These are phyloP conservation scores for Nomada fucata DNA, from an alignment of 2,888 invertebrate genomes.

Conservation along the genomic window DNA sequence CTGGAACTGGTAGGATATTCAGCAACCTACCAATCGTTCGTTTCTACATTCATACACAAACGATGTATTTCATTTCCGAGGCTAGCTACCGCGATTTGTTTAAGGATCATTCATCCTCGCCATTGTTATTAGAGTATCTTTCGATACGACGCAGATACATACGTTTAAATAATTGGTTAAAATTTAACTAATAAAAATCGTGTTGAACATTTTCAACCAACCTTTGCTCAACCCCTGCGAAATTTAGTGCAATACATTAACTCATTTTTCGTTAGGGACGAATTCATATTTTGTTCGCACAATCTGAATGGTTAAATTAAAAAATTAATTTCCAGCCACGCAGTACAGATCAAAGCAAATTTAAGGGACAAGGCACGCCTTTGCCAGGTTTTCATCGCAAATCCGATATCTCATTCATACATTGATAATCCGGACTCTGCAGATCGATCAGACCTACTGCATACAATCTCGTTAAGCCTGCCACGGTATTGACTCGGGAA, in stretches of 20 bases:
- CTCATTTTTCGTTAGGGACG: too few relatives aligned
- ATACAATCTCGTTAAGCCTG: conserved; percentile 33
- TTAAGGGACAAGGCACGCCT: neutral
- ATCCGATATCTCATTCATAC: conserved; percentile 30
- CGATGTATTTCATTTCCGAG: conserved; percentile 3
- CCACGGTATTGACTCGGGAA: conserved; percentile 16
- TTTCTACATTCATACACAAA: neutral
- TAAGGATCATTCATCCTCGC: too few relatives aligned
- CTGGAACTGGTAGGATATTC: conserved; percentile 27
- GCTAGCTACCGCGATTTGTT: neutral
- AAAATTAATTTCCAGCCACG: too few relatives aligned
- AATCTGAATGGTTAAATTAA: too few relatives aligned
- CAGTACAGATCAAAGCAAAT: neutral
- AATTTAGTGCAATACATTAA: too few relatives aligned
- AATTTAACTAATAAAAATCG: too few relatives aligned
- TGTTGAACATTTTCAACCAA: too few relatives aligned
- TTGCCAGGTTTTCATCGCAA: neutral
- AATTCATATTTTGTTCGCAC: too few relatives aligned
- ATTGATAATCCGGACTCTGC: conserved; percentile 21
- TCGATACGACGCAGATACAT: too few relatives aligned
- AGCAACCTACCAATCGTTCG: conserved; percentile 12
- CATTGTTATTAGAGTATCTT: too few relatives aligned
- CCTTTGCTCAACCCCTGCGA: too few relatives aligned
- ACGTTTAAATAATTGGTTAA: too few relatives aligned
- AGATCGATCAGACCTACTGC: conserved; percentile 21